These are phyloP conservation scores for Nesogale talazaci DNA, from an alignment of 2,113 vertebrate genomes.

Conservation along the genomic window DNA sequence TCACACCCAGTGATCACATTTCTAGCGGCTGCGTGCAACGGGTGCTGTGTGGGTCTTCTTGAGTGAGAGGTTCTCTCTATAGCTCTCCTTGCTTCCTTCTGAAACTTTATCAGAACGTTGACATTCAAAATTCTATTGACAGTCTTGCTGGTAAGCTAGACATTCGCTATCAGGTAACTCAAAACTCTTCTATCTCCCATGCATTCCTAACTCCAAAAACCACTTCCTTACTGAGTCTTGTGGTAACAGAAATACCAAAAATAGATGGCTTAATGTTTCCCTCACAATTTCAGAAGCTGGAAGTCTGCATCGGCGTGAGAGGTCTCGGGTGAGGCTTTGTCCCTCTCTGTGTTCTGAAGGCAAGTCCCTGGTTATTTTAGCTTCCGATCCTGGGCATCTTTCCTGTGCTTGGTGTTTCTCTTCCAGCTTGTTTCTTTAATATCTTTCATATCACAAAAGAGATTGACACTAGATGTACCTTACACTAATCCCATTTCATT, in stretches of 20 bases:
- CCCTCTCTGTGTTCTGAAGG: too few species aligned
- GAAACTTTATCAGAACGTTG: not conserved
- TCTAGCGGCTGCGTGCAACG: not conserved
- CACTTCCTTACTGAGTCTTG: not conserved
- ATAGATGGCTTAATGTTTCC: not conserved
- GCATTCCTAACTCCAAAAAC: not conserved
- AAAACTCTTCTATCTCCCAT: not conserved
- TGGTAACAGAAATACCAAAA: not conserved
- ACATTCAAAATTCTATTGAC: not conserved
- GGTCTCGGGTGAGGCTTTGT: not conserved
- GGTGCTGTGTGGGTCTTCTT: not conserved
- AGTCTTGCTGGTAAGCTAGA: not conserved
- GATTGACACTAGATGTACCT: not conserved
- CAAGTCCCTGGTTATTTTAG: not conserved
- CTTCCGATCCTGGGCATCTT: not conserved
- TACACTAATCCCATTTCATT: not conserved
- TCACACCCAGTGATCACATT: not conserved
- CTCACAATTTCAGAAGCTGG: not conserved
- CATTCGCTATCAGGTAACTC: not conserved
- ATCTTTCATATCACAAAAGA: not conserved
- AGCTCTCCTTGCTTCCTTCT: not conserved
- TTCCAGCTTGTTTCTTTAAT: not conserved
- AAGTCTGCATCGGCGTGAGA: not conserved
- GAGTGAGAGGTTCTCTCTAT: not conserved
- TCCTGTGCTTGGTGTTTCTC: not conserved